phyloP scores from a whole-genome alignment of 2,888 invertebrate species.

The Acronicta aceris region DNA sequence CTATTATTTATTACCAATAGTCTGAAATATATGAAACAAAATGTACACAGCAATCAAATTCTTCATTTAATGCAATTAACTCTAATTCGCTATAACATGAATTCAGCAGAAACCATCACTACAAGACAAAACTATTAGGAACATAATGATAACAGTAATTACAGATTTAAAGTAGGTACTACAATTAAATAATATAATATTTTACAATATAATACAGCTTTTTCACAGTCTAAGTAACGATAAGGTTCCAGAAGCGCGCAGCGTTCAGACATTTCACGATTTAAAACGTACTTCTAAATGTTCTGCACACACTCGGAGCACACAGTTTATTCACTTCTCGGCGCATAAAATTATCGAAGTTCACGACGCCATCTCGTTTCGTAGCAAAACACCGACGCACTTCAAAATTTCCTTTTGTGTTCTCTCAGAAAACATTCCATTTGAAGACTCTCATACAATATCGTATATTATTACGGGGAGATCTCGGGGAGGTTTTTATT shows the following conservation, averaged over 20 bases:
- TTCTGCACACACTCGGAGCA: constrained; percentile 46
- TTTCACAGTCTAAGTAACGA: constrained; percentile 49
- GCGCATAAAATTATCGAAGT: constrained; percentile 61
- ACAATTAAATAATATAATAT: constrained; percentile 73
- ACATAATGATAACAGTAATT: constrained; percentile 85
- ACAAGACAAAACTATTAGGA: constrained; percentile 85
- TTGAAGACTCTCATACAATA: constrained; percentile 66
- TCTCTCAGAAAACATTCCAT: constrained; percentile 61
- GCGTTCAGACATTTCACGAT: constrained; percentile 32
- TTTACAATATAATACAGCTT: constrained; percentile 79
- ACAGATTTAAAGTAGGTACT: constrained; percentile 73
- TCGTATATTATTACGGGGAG: constrained; percentile 67
- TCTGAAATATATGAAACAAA: constrained; percentile 52
- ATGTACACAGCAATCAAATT: constrained; percentile 58
- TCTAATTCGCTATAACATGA: constrained; percentile 70
- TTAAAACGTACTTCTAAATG: constrained; percentile 46
- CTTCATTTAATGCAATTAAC: constrained; percentile 57
- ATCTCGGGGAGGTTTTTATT: constrained; percentile 66
- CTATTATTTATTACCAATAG: constrained; percentile 17
- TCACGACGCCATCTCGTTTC: constrained; percentile 51
- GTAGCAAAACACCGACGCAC: constrained; percentile 56
- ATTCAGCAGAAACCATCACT: constrained; percentile 76
- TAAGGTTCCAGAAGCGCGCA: constrained; percentile 33
- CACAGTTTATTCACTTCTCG: constrained; percentile 64
- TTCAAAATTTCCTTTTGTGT: constrained; percentile 58